Evolutionary conservation across 2,888 invertebrate genomes (phyloP).

Genomic region (Serripes groenlandicus): DNA sequence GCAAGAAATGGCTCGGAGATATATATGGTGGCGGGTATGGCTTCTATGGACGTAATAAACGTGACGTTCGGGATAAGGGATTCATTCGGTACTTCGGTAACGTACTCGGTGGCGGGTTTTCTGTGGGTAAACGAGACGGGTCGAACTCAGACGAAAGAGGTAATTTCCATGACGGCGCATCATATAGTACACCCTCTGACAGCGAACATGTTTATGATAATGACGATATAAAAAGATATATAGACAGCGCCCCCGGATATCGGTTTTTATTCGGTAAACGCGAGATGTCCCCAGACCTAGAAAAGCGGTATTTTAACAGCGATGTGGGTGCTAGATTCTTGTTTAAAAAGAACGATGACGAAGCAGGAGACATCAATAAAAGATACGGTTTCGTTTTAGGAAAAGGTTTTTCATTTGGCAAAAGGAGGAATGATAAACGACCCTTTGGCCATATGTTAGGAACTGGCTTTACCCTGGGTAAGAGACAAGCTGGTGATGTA

Average conservation of each 20-base stretch:
- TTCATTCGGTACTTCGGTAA: slow-evolving; percentile 37
- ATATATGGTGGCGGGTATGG: slow-evolving; percentile 25
- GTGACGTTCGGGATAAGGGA: slow-evolving; percentile 20
- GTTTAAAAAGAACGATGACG: not conserved
- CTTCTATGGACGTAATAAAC: slow-evolving; percentile 32
- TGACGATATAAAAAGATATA: not conserved
- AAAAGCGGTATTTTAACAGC: slow-evolving; percentile 11
- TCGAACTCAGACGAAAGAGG: not conserved
- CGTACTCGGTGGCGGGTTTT: slow-evolving; percentile 36
- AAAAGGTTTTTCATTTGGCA: slow-evolving; percentile 28
- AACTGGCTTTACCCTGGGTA: slow-evolving; percentile 47
- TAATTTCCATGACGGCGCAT: not conserved
- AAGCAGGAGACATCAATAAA: slow-evolving; percentile 20
- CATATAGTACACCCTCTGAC: not conserved
- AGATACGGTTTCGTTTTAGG: slow-evolving; percentile 40
- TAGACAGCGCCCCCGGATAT: slow-evolving; percentile 18
- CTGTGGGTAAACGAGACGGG: slow-evolving; percentile 8
- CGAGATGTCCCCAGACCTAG: not conserved
- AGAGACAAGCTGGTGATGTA: slow-evolving; percentile 29
- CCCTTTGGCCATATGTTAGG: slow-evolving; percentile 44
- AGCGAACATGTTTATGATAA: not conserved
- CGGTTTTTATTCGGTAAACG: slow-evolving; percentile 43
- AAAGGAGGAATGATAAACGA: slow-evolving; percentile 9
- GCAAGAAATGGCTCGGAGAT: slow-evolving; percentile 38
- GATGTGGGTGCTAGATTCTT: slow-evolving; percentile 20